These are phyloP conservation scores for Adelognathus sp. DNA, from an alignment of 2,888 invertebrate species.

Conservation along the genomic window DNA sequence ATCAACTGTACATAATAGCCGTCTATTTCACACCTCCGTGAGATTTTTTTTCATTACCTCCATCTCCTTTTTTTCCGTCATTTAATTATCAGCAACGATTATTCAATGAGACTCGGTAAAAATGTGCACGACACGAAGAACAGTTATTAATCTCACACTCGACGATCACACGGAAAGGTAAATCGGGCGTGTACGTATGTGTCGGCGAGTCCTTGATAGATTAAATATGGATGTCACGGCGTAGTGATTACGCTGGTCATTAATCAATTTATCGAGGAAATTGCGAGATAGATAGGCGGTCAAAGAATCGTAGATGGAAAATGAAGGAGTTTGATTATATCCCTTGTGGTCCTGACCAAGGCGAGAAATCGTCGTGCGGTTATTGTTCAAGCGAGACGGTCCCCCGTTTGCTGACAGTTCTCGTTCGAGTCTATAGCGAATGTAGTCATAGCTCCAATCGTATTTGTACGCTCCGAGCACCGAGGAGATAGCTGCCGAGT, in stretches of 20 bases:
- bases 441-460: neutral
- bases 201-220: constrained; percentile 45
- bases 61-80: constrained; percentile 12
- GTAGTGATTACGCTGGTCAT: constrained; percentile 48
- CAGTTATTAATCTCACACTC: neutral
- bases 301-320: neutral
- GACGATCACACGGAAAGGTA: neutral
- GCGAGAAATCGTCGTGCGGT: constrained; percentile 5
- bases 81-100: constrained; percentile 52
- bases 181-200: neutral
- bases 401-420: neutral
- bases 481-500: neutral
- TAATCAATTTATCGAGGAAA: constrained; percentile 43
- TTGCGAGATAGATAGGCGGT: neutral
- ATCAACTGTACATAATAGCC: neutral
- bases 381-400: constrained; percentile 2
- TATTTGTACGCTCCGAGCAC: neutral
- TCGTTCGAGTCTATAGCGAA: neutral
- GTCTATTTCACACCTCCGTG: neutral
- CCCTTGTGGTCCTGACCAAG: constrained; percentile 40
- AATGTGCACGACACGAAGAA: neutral
- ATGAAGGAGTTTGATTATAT: constrained; percentile 14
- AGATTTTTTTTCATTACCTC: neutral
- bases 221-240: constrained; percentile 56
- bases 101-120: constrained; percentile 44